Conservation (phyloP, 2,888 invertebrate genomes). For the Nineta flava region DNA sequence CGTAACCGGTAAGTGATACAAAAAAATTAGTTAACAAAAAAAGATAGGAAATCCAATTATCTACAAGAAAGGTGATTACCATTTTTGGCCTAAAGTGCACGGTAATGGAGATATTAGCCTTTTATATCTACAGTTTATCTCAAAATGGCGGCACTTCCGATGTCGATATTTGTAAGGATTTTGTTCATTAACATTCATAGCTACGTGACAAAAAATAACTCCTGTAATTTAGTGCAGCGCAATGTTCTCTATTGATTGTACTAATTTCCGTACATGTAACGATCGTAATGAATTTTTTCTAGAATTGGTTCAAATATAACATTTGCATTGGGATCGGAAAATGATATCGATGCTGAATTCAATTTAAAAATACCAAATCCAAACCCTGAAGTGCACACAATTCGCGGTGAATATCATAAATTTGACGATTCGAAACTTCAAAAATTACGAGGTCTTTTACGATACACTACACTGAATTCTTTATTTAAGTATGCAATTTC, state of each 20-base stretch:
- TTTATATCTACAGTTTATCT: too few relatives aligned
- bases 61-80: too few relatives aligned
- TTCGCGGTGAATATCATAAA: slow-evolving; percentile 31
- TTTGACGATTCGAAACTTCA: slow-evolving; percentile 27
- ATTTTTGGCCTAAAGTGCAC: too few relatives aligned
- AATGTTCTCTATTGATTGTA: neutral
- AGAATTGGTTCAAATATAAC: slow-evolving; percentile 40
- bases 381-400: slow-evolving; percentile 43
- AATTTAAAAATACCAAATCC: slow-evolving; percentile 45
- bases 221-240: too few relatives aligned
- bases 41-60: too few relatives aligned
- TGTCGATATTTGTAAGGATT: too few relatives aligned
- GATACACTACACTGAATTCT: slow-evolving; percentile 37
- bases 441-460: slow-evolving; percentile 26
- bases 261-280: neutral
- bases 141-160: too few relatives aligned
- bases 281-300: slow-evolving; percentile 6
- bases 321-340: slow-evolving; percentile 30
- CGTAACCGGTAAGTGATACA: too few relatives aligned
- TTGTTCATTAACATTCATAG: too few relatives aligned
- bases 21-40: too few relatives aligned
- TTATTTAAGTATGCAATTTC: slow-evolving; percentile 37
- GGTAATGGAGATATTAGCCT: too few relatives aligned
- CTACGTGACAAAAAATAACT: too few relatives aligned
- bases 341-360: slow-evolving; percentile 35